Conservation (phyloP, 2,888 invertebrate genomes). For the Tenthredo scrophulariae region DNA sequence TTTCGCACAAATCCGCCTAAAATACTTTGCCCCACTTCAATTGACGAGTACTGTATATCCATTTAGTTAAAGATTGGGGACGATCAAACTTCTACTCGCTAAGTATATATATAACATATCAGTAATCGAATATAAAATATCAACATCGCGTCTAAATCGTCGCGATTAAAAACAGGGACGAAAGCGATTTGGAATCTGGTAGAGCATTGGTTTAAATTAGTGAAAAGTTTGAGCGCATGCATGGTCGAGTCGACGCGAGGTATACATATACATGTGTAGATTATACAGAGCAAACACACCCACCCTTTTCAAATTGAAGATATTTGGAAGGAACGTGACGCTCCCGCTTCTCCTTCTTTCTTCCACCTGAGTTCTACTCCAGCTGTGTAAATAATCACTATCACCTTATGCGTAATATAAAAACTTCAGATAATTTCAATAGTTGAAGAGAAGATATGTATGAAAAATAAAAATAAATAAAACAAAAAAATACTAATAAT, state of each 20-base stretch:
- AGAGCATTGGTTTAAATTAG: neutral
- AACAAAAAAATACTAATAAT: neutral
- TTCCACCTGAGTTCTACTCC: neutral
- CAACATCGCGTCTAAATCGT: neutral
- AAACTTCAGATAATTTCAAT: neutral
- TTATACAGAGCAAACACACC: neutral
- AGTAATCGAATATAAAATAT: neutral
- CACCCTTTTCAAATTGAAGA: conserved; percentile 35
- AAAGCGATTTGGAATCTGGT: neutral
- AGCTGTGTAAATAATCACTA: conserved; percentile 16
- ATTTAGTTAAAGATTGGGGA: conserved; percentile 17
- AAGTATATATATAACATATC: neutral
- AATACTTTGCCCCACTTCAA: too few relatives aligned
- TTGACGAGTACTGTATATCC: too few relatives aligned
- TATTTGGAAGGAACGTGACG: neutral
- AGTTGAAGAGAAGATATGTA: neutral
- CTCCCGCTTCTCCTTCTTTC: neutral
- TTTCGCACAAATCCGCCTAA: too few relatives aligned
- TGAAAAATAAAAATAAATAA: neutral
- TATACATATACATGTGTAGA: neutral
- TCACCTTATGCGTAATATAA: neutral
- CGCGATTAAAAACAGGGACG: neutral
- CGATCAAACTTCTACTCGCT: neutral
- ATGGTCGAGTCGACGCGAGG: neutral
- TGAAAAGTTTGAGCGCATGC: conserved; percentile 1